Evolutionary conservation across 1,140 invertebrate genomes (phyloP), one percentile per base, ranked within the genome.

Genomic region (Pararge aegeria): DNA sequence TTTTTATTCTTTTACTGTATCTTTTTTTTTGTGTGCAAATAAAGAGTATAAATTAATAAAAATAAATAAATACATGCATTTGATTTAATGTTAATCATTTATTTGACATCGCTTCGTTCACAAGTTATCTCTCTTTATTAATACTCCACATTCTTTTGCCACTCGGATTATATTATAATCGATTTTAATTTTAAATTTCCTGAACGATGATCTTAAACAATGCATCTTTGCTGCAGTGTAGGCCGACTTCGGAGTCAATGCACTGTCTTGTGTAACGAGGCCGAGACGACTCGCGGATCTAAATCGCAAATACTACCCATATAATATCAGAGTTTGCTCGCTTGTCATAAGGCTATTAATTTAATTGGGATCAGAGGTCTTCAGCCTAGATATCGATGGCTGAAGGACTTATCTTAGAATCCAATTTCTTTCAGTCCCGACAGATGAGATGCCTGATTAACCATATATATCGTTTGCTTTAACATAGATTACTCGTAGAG

Each of bases 251-350:
- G 61, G 20, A 60, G 60, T 67, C 65, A 67, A 63, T 55, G 65
- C 52, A 55, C 65, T 67, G n/a, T 67, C 56, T 57, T 55, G 46
- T 29, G 44, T 27, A 67, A 62, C 40, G 52, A 67, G 65, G 65
- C 24, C 65, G 58, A 63, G 55, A 67, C 52, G 55, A 60, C 61
- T 49, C 48, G 61, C 53, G 48, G 55, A 56, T 56, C 38, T 63
- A 48, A 55, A 63, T 63, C 50, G 46, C 34, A 27, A 58, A 56
- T 64, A 16, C 20, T 42, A 56, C 44, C 44, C 16, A 20, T 37
- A 42, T 54, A 54, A 54, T 16, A 54, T 42, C 38, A 4, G 4
- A 18, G 37, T 19, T 29, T 10, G 13, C 16, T 18, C 24, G 1
- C 13, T 40, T 55, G 10, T 34, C 30, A 34, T 34, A 12, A 34